These are phyloP conservation scores for Podarcis muralis DNA, from an alignment of 2,113 vertebrate genomes.

Conservation along the genomic window DNA sequence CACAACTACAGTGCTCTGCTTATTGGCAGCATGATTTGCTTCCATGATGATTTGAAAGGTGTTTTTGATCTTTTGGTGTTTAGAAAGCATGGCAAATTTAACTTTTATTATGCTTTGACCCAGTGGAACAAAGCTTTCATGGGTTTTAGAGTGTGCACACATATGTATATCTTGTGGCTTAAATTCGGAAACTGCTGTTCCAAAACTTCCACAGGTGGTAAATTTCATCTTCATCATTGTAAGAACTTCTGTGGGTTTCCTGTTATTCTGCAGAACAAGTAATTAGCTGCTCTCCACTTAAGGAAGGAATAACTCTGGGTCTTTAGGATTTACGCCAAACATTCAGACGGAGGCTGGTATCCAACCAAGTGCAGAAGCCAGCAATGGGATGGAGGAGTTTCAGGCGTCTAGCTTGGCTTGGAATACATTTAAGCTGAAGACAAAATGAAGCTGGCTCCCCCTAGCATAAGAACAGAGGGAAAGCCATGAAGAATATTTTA, in stretches of 20 bases:
- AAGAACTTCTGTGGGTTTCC: conserved; percentile 56
- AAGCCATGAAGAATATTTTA: background rate
- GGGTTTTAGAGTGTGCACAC: conserved; percentile 38
- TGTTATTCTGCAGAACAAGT: conserved; percentile 50
- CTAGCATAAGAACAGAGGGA: background rate
- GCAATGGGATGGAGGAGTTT: background rate
- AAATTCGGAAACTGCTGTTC: conserved; percentile 53
- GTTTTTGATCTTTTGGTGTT: conserved; percentile 53
- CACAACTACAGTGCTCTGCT: conserved; percentile 34
- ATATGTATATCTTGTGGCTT: conserved; percentile 21
- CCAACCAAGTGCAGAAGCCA: conserved; percentile 19
- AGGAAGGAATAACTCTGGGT: conserved; percentile 31
- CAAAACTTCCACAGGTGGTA: conserved; percentile 35
- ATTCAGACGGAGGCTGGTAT: conserved; percentile 28
- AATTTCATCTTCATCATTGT: conserved; percentile 62
- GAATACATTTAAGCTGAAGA: background rate
- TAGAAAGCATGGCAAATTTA: conserved; percentile 53
- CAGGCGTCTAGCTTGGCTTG: background rate
- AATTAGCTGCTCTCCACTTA: conserved; percentile 52
- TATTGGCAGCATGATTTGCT: conserved; percentile 37
- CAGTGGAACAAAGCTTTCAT: conserved; percentile 40
- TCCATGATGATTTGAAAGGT: conserved; percentile 46
- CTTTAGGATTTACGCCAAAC: conserved; percentile 22
- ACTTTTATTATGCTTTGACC: conserved; percentile 40
- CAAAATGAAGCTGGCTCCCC: background rate